Percentiles rank a stretch among this genome's conserved stretches.
These are phyloP conservation scores for Neoitamus cyanurus DNA, from an alignment of 2,888 invertebrate species.

Conservation along the genomic window DNA sequence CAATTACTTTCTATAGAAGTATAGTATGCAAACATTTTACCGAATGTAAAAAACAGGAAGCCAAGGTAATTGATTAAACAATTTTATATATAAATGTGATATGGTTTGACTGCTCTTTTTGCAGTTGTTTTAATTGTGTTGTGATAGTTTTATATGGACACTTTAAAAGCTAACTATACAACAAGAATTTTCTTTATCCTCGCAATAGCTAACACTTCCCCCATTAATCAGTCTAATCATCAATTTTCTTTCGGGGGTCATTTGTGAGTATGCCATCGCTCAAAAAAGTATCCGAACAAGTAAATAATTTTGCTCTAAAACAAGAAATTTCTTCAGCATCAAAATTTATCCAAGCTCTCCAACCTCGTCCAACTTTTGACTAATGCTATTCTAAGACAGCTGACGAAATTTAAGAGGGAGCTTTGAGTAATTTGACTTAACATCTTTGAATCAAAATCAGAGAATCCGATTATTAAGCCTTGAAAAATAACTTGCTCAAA, in stretches of 20 bases:
- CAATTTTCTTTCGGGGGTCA: neutral
- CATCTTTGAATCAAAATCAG: too few species aligned
- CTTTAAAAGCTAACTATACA: constrained; percentile 18
- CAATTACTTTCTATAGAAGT: neutral
- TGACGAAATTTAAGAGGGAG: too few species aligned
- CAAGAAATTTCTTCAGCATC: too few species aligned
- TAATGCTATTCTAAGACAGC: too few species aligned
- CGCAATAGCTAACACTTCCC: neutral
- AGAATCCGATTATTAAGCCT: too few species aligned
- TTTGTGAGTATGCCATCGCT: neutral
- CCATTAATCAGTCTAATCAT: neutral
- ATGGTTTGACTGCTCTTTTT: constrained; percentile 33
- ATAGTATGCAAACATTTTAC: constrained; percentile 11
- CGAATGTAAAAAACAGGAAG: constrained; percentile 5
- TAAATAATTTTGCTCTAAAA: neutral
- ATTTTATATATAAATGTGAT: constrained; percentile 16
- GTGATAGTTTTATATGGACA: constrained; percentile 26
- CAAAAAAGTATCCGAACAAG: neutral
- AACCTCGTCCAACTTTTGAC: too few species aligned
- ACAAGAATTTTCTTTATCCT: constrained; percentile 31
- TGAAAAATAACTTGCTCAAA: too few species aligned
- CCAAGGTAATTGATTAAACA: constrained; percentile 30
- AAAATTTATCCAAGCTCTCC: too few species aligned
- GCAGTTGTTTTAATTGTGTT: constrained; percentile 27
- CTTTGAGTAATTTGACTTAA: too few species aligned